Evolutionary conservation across 2,113 vertebrate species (phyloP), one percentile per base, ranked within the genome.

Genomic region (Passer domesticus): DNA sequence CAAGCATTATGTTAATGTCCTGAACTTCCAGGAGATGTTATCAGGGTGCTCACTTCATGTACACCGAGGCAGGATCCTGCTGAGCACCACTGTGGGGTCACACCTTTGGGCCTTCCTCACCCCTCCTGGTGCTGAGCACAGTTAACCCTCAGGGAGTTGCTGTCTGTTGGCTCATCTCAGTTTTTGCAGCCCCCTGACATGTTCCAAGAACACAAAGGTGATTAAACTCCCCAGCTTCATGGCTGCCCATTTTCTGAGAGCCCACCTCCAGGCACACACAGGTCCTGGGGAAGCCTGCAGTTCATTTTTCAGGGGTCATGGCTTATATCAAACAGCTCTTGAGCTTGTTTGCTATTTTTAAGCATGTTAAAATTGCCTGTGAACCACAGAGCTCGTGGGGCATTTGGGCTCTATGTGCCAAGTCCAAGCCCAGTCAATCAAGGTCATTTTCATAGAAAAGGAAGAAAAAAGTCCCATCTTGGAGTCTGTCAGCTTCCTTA

Each of bases 281-380:
- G 49, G 50, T 35, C 15, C 55, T 14, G 19, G 56, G 53, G 52
- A 92, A 92, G 47, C 7, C 67, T 86, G 52, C 56, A 52, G 19
- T 33, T 83, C 84, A 27, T 70, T 92, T 90, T 44, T 75, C 43
- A 80, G 73, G 63, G 47, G 64, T 86, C 46, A 49, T 0, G 2
- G 64, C 56, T 92, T 31, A 3, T 23, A 86, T 74, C 44, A 30
- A 55, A 52, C 33, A 68, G 80, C 73, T 89, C 52, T 68, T 24
- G n/a, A 91, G 68, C 31, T 75, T 37, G 24, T 63, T 90, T 78
- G 64, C 91, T 94, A 64, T 87, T 89, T 94, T 78, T 75, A 92
- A 81, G 27, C 35, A 7, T 19, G 52, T 85, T 60, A 52, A 78
- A 94, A 83, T 64, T 83, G 64, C 69, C 8, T 18, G 18, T 49